Evolutionary conservation across 2,888 invertebrate species (phyloP), one percentile per base, ranked within the genome.

Genomic region (Drymonia ruficornis): DNA sequence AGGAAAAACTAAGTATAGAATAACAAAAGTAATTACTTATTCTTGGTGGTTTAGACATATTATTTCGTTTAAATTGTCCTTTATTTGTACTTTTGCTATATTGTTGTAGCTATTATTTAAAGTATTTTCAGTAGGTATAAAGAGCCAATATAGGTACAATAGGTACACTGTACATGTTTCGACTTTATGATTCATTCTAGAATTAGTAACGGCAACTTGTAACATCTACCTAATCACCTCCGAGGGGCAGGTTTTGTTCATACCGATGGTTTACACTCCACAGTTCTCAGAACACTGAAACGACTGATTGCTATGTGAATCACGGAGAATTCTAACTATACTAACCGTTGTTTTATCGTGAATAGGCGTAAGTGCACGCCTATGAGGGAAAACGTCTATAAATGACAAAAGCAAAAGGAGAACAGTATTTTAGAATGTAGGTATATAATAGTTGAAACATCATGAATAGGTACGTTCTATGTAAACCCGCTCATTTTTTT

Each of bases 291-390:
- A 72, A 72, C 49, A 57, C 50, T 62, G 44, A 67, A 65, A 52
- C 40, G 40, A 49, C 50, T 70, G 62, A 72, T 69, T 59, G 53
- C 57, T 60, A 63, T 54, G 52, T 73, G 72, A 73, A 59, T 72
- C 73, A 73, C 49, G 49, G 53, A 28, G 49, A 66, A 59, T 70
- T 73, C 64, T 61, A 63, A 63, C 61, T 64, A 68, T 60, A 60
- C 48, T 34, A 52, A 48, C 55, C 55, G 50, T 55, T 23, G 43
- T 49, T 55, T 62, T 50, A 53, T 49, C 49, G 43, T 53, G 45
- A 65, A 65, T n/a, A 63, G 56, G 65, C 54, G 61, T 49, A 23
- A 52, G 40, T 16, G 47, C 23, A 55, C 50, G 45, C 53, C 50
- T 55, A 53, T 48, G 18, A 52, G 49, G 48, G 36, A n/a, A 57